Conservation (phyloP, 37 sponge, comb jelly and placozoan species). For the Theonella swinhoei region DNA sequence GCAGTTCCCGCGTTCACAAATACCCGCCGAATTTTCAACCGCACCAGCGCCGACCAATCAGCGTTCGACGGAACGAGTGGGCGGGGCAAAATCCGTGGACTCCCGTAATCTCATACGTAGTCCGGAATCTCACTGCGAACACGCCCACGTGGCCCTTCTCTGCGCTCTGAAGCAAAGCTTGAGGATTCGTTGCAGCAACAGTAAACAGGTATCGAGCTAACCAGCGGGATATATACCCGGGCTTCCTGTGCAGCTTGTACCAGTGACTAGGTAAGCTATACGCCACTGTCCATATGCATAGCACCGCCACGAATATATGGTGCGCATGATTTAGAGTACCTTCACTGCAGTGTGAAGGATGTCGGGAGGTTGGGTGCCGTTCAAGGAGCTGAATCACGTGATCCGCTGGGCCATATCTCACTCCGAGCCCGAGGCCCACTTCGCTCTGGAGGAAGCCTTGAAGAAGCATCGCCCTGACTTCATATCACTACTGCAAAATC, state of each 20-base stretch:
- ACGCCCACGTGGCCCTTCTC: not conserved
- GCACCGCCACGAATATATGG: not conserved
- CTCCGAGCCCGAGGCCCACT: constrained; percentile 53
- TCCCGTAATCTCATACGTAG: not conserved
- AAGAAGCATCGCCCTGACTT: constrained; percentile 95
- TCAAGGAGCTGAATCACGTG: constrained; percentile 72
- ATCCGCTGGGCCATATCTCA: constrained; percentile 64
- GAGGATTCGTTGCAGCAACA: no score
- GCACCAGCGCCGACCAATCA: not conserved
- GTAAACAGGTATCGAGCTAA: no score
- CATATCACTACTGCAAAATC: constrained; percentile 72
- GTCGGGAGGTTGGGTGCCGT: constrained; percentile 71
- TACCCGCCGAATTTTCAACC: not conserved
- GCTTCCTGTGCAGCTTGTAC: no score
- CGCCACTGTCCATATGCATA: not conserved
- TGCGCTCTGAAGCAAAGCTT: not conserved
- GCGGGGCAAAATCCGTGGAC: not conserved
- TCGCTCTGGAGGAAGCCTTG: constrained; percentile 68
- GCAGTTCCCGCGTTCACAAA: not conserved
- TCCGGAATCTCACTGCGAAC: not conserved
- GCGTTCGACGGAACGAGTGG: not conserved
- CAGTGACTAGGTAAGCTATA: no score
- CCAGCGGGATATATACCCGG: no score
- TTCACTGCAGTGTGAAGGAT: not conserved
- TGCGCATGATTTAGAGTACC: not conserved